phyloP scores from a whole-genome alignment of 2,113 vertebrate genomes.

The Istiophorus platypterus region DNA sequence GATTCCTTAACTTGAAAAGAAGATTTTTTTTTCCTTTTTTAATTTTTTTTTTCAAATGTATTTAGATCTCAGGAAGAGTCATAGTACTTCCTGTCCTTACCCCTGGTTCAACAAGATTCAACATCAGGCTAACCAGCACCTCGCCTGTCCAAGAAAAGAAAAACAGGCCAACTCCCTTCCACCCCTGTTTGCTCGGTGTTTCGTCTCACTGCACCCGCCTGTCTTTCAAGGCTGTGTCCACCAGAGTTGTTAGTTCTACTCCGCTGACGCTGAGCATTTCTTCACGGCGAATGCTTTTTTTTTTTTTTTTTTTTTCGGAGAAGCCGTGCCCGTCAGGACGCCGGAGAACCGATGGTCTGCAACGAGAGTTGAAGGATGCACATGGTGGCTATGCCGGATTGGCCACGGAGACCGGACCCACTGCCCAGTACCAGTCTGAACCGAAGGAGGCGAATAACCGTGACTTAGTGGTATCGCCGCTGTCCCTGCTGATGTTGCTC shows the following conservation, averaged over 20 bases:
- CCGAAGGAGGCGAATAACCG: background rate
- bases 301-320: slow-evolving; percentile 8
- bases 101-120: background rate
- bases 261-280: slow-evolving; percentile 9
- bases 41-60: background rate
- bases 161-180: slow-evolving; percentile 23
- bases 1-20: too few relatives aligned
- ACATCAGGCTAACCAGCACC: background rate
- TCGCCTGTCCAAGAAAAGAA: background rate
- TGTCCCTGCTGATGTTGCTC: background rate
- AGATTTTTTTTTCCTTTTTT: too few relatives aligned
- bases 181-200: slow-evolving; percentile 9
- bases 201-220: slow-evolving; percentile 6
- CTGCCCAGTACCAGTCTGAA: background rate
- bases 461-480: background rate
- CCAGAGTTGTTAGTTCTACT: slow-evolving; percentile 26
- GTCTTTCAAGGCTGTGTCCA: background rate
- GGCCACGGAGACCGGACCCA: background rate
- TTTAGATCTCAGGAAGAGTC: background rate
- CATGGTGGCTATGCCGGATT: slow-evolving; percentile 9
- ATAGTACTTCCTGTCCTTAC: background rate
- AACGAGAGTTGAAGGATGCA: slow-evolving; percentile 18
- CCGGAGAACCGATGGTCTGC: slow-evolving; percentile 35
- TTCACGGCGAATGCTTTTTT: background rate
- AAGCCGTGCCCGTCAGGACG: slow-evolving; percentile 8